phyloP scores from a whole-genome alignment of 2,797 vertebrate genomes.

The Sphenodon punctatus region DNA sequence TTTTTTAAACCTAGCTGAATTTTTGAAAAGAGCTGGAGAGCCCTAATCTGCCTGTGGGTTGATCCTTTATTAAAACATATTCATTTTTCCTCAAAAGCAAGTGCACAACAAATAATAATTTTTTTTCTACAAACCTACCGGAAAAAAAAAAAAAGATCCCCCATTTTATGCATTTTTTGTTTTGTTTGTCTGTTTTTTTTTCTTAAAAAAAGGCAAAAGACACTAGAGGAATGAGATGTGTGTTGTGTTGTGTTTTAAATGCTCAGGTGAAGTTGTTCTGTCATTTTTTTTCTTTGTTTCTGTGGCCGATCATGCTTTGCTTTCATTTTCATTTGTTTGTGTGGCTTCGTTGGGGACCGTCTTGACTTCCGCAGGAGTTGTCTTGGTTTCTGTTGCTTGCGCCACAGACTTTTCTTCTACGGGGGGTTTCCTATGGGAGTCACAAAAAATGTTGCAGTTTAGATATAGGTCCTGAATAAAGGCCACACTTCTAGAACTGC shows the following conservation, averaged over 20 bases:
- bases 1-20: conserved; percentile 34
- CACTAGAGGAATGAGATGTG: conserved; percentile 88
- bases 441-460: conserved; percentile 21
- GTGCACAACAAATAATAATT: conserved; percentile 81
- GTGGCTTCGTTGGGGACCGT: conserved; percentile 88
- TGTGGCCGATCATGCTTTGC: conserved; percentile 89
- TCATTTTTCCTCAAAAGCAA: conserved; percentile 79
- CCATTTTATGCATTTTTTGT: conserved; percentile 55
- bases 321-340: conserved; percentile 87
- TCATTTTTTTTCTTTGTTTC: conserved; percentile 70
- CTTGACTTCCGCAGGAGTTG: conserved; percentile 81
- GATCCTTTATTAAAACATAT: conserved; percentile 60
- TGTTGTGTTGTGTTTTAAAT: conserved; percentile 71
- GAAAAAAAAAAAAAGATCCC: conserved; percentile 46
- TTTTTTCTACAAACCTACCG: conserved; percentile 79
- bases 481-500: too few species aligned
- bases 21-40: conserved; percentile 62
- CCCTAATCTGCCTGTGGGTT: conserved; percentile 71
- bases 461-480: conserved; percentile 42
- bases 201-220: conserved; percentile 87
- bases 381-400: conserved; percentile 84
- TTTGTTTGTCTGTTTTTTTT: conserved; percentile 67
- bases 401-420: conserved; percentile 83
- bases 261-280: conserved; percentile 80
- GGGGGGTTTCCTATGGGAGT: conserved; percentile 83